phyloP scores from a whole-genome alignment of 2,113 vertebrate genomes.

The Thunnus thynnus region DNA sequence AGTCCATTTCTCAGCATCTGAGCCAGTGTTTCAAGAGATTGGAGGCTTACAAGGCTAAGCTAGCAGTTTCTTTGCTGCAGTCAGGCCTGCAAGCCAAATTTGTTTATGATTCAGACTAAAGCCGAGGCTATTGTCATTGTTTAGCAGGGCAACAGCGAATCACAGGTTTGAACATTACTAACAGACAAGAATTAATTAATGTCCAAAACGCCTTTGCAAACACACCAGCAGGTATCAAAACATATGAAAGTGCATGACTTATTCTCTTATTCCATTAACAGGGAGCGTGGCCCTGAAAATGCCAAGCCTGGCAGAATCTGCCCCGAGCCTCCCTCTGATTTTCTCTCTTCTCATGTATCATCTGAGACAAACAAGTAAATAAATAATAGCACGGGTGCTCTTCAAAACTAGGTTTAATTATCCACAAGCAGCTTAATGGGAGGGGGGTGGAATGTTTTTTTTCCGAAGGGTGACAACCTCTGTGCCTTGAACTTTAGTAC shows the following conservation, averaged over 20 bases:
- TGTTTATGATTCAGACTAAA: conserved; percentile 12
- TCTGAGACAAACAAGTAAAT: conserved; percentile 67
- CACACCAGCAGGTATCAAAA: neutral
- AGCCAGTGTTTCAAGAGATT: neutral
- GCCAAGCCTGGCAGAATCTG: conserved; percentile 33
- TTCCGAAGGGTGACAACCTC: conserved; percentile 52
- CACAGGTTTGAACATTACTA: conserved; percentile 3
- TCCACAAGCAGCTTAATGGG: conserved; percentile 48
- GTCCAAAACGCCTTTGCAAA: neutral
- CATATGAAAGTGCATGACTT: conserved; percentile 10
- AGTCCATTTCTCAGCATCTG: conserved; percentile 1
- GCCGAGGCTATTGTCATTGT: neutral
- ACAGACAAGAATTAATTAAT: conserved; percentile 39
- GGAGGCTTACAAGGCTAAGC: conserved; percentile 20
- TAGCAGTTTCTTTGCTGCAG: conserved; percentile 2
- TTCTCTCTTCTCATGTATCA: conserved; percentile 40
- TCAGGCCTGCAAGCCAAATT: neutral
- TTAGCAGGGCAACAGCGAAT: neutral
- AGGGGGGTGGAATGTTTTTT: conserved; percentile 3
- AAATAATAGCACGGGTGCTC: conserved; percentile 43
- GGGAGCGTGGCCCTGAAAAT: conserved; percentile 42
- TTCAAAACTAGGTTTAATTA: conserved; percentile 73
- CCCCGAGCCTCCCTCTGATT: conserved; percentile 1
- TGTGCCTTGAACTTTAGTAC: conserved; percentile 39
- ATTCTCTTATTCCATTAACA: conserved; percentile 56